phyloP scores from a whole-genome alignment of 2,113 vertebrate genomes.

The Chloebia gouldiae region DNA sequence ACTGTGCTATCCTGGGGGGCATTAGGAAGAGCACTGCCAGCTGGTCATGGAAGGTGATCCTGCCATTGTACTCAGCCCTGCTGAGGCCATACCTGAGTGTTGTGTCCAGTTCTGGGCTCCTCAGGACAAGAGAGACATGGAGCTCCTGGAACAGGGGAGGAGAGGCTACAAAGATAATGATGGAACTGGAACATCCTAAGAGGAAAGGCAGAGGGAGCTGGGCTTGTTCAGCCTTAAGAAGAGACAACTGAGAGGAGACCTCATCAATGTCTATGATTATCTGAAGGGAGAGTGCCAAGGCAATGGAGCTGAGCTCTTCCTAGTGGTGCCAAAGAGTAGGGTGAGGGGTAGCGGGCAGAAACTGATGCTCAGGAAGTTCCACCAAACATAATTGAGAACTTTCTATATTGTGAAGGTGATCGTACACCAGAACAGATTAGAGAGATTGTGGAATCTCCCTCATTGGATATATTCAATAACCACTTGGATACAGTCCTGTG shows the following conservation, averaged over 20 bases:
- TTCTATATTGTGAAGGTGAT: neutral
- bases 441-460: neutral
- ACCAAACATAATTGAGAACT: neutral
- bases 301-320: neutral
- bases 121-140: neutral
- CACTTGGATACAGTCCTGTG: neutral
- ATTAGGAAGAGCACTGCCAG: neutral
- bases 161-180: neutral
- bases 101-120: neutral
- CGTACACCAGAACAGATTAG: neutral
- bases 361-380: neutral
- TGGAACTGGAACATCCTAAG: neutral
- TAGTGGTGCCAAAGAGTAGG: neutral
- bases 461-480: neutral
- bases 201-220: neutral
- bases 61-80: accelerated
- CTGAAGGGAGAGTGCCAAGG: neutral
- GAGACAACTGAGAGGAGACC: neutral
- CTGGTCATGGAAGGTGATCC: neutral
- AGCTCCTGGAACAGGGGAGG: neutral
- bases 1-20: neutral
- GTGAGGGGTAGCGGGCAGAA: neutral
- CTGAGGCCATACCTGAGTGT: accelerated
- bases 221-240: neutral
- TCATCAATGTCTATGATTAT: neutral